Evolutionary conservation across 2,797 vertebrate genomes (phyloP).

Genomic region (Phrynocephalus guinanensis): DNA sequence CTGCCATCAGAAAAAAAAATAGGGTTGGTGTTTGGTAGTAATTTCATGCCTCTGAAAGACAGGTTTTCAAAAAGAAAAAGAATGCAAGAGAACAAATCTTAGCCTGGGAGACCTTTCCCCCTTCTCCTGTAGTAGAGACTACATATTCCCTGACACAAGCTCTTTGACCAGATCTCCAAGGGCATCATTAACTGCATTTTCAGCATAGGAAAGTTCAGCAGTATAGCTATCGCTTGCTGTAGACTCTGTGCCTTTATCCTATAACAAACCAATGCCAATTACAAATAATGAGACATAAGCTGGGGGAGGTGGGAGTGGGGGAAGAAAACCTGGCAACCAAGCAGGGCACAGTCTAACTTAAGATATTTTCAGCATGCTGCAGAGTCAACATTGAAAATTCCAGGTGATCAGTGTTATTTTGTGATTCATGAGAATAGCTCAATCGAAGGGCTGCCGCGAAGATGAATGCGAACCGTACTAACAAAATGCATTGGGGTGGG

Average conservation of each 20-base stretch:
- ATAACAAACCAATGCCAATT: constrained; percentile 53
- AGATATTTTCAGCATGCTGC: constrained; percentile 12
- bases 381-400: constrained; percentile 21
- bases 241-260: constrained; percentile 45
- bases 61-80: constrained; percentile 36
- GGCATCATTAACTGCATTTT: constrained; percentile 69
- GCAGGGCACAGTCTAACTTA: constrained; percentile 50
- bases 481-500: background rate
- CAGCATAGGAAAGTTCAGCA: constrained; percentile 42
- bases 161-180: constrained; percentile 66
- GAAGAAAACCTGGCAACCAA: constrained; percentile 1
- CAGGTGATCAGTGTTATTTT: background rate
- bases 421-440: background rate
- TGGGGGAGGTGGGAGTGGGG: constrained; percentile 14
- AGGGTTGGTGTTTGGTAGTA: background rate
- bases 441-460: background rate
- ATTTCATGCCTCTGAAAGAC: constrained; percentile 49
- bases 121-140: constrained; percentile 29
- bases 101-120: constrained; percentile 14
- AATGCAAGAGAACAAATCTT: constrained; percentile 44
- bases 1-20: constrained; percentile 13
- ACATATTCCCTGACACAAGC: constrained; percentile 30
- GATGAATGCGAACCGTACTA: background rate
- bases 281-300: constrained; percentile 28
- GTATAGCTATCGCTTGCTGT: constrained; percentile 33